A percentile compares a stretch with the other conserved stretches of the same genome.
phyloP scores from a whole-genome alignment of 53 echinoderm and acorn worm species.

The Echinometra lucunter region DNA sequence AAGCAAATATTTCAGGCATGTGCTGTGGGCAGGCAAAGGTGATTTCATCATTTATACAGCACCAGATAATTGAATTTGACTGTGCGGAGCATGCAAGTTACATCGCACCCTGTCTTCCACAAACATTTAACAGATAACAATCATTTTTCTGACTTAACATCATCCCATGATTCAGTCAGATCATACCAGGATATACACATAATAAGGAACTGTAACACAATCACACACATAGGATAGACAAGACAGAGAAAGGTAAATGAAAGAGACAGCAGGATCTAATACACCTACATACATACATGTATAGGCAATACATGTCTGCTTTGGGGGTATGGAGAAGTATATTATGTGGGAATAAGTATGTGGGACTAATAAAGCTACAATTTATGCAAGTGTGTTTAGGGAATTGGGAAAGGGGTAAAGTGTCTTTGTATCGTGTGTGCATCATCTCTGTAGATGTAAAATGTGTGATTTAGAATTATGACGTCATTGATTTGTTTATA shows the following conservation, averaged over 20 bases:
- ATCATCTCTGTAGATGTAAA: background rate
- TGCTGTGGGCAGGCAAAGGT: background rate
- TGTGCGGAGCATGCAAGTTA: conserved; percentile 3
- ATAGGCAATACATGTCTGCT: background rate
- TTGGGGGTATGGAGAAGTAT: background rate
- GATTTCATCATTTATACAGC: background rate
- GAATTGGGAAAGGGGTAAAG: background rate
- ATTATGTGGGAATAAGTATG: background rate
- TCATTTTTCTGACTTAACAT: background rate
- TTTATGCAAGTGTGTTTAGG: background rate
- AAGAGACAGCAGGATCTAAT: background rate
- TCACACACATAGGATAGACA: background rate
- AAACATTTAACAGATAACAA: background rate
- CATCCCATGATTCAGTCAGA: background rate
- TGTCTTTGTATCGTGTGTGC: background rate
- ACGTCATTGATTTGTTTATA: background rate
- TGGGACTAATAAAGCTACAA: background rate
- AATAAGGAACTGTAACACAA: background rate
- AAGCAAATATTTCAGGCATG: conserved; percentile 29
- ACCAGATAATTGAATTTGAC: background rate
- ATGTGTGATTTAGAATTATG: background rate
- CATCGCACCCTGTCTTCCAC: conserved; percentile 26
- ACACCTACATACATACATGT: background rate
- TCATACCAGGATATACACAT: background rate
- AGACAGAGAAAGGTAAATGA: conserved; percentile 9